Base-by-base conservation (phyloP, 2,797 vertebrate species). In the Xiphophorus birchmanni region DNA sequence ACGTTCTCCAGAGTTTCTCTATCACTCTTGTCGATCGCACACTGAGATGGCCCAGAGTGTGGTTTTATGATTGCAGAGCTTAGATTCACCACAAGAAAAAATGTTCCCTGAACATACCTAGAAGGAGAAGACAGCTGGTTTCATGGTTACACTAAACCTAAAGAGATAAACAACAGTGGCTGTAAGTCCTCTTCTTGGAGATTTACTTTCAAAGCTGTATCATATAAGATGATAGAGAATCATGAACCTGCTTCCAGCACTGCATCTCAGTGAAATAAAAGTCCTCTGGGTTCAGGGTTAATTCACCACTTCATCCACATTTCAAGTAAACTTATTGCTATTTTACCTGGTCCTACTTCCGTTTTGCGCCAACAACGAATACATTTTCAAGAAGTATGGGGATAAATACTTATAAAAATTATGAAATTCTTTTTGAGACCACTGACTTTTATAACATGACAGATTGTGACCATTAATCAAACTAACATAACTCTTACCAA, bases 181-280 rank as follows among this genome's bases (percentile, higher is more conserved):
- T 73, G 63, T 63, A 23, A 76, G 90, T 76, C 50, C 60, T 76
- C 72, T 80, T 76, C 63, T 80, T 79, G 7, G 58, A 86, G 72
- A 82, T 75, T 23, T 8, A 48, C 35, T 74, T 84, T 86, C 35
- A 9, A 21, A 78, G 73, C 79, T 89, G 87, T 83, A 89, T 92
- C 84, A 90, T 88, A 89, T 89, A 86, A 84, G 85, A 58, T 52
- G 85, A 88, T 82, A 42, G 78, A 81, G 83, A 89, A 89, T 81
- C 77, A 76, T 67, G 50, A 67, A 73, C 71, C 80, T 35, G 86
- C 79, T 82, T 83, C 84, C 84, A 87, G 87, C 73, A 0, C 50
- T 37, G 80, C 8, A 10, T 77, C 82, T 48, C 10, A 45, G 73
- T 90, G 88, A 90, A 91, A 81, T 85, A 84, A 87, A 87, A 80